Evolutionary conservation across 2,888 invertebrate genomes (phyloP), one percentile per base, ranked within the genome.

Genomic region (Dorcus hopei): DNA sequence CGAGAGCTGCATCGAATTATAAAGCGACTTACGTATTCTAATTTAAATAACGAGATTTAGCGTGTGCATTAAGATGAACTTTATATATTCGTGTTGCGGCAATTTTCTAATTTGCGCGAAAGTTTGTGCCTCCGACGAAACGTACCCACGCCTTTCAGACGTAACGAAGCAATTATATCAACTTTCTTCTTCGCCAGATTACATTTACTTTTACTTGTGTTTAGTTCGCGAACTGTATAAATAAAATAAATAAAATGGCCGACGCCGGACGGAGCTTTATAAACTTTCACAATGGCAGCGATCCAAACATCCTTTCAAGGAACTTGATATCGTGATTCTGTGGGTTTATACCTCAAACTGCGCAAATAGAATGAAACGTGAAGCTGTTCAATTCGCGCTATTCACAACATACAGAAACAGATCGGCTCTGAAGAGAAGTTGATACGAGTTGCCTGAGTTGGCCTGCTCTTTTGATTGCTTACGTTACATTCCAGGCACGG

Each of bases 391-490:
- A 70, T 68, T 66, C 66, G 49, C 62, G 62, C 70, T 65, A 68
- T 69, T 70, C 69, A 66, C 63, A 61, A 61, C 63, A 61, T 59
- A 64, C 58, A 61, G 65, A 63, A 67, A 67, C 66, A 64, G 67
- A 67, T 67, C 68, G 65, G 58, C 61, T 54, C 60, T 61, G 67
- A 68, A 66, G 67, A 65, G 68, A 68, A 67, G 65, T 66, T 70
- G 70, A 70, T 70, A 62, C 65, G 65, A 69, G 65, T 66, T 64
- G 63, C 45, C 49, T 43, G 61, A 57, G 62, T 57, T 57, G 61
- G 58, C 61, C 57, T 65, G 68, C 64, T 68, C 71, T 69, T 71
- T 70, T 71, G 70, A 71, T 71, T 49, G 49, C 70, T 64, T 61
- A 58, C 57, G 61, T 58, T 51, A 61, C 64, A 71, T 71, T 70